Percentiles rank a stretch among this genome's conserved stretches.
These are phyloP conservation scores for Meiosimyza platycephala DNA, from an alignment of 2,888 invertebrate species.

Conservation along the genomic window DNA sequence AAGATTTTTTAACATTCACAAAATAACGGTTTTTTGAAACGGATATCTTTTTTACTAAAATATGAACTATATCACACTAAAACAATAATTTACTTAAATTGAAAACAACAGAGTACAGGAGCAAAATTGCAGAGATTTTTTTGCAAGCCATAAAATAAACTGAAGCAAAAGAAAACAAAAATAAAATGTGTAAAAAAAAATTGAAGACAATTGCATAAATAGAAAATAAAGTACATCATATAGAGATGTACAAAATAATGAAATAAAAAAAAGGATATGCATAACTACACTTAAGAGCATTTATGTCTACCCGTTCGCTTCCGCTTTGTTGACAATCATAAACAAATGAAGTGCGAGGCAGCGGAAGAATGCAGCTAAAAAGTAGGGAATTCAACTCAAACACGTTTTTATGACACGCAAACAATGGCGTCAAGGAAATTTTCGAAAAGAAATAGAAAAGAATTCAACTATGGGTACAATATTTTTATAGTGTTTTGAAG, in stretches of 20 bases:
- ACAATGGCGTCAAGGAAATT: conserved; percentile 4
- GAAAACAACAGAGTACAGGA: too few relatives aligned
- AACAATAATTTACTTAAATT: too few relatives aligned
- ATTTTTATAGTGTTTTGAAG: conserved; percentile 15
- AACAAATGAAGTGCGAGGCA: background rate
- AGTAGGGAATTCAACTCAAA: conserved; percentile 23
- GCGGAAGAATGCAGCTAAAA: background rate
- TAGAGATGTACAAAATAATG: background rate
- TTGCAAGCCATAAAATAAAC: background rate
- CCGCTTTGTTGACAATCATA: background rate
- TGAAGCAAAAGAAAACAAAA: background rate
- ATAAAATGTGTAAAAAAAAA: background rate
- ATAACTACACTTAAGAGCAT: conserved; percentile 1
- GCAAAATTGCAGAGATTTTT: too few relatives aligned
- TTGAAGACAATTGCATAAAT: conserved; percentile 23
- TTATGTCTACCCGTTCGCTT: background rate
- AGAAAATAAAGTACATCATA: conserved; percentile 24
- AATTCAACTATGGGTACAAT: conserved; percentile 12
- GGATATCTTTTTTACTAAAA: too few relatives aligned
- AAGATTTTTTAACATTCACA: too few relatives aligned
- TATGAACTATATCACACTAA: too few relatives aligned
- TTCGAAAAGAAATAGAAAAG: background rate
- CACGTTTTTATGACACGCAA: conserved; percentile 31
- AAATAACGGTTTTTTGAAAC: too few relatives aligned
- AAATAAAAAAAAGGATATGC: conserved; percentile 15